Evolutionary conservation across 2,113 vertebrate genomes (phyloP).

Genomic region (Sylvilagus bachmani): DNA sequence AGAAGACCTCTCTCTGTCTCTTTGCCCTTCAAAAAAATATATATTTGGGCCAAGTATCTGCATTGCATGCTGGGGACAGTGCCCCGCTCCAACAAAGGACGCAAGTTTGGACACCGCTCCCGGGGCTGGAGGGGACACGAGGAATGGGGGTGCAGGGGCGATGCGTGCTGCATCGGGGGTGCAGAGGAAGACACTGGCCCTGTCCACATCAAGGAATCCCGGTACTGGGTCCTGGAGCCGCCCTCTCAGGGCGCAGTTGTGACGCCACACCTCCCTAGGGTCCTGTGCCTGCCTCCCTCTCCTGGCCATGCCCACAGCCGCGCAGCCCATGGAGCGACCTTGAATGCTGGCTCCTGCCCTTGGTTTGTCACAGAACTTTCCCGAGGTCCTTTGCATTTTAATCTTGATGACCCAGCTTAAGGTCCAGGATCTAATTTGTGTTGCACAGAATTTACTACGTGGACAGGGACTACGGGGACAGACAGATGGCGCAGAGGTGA

Average conservation of each 20-base stretch:
- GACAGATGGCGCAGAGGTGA: background rate
- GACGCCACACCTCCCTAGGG: no score
- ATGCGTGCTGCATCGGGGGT: rapidly evolving
- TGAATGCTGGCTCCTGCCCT: no score
- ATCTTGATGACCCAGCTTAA: background rate
- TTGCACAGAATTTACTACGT: background rate
- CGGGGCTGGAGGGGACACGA: background rate
- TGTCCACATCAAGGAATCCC: no score
- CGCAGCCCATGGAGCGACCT: no score
- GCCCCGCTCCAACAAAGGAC: background rate
- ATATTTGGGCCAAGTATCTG: no score
- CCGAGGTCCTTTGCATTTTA: background rate
- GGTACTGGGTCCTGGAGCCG: no score
- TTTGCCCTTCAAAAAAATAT: no score
- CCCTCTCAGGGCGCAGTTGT: no score
- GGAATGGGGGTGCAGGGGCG: rapidly evolving
- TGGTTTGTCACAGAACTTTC: background rate
- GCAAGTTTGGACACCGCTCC: background rate
- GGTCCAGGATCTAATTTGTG: background rate
- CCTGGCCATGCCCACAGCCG: background rate
- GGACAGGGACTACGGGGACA: background rate
- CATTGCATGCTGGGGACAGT: background rate
- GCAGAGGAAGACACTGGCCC: background rate
- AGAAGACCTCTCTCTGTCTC: no score
- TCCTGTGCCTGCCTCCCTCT: no score